Conservation (phyloP, 2,888 invertebrate species). For the Meganola albula region DNA sequence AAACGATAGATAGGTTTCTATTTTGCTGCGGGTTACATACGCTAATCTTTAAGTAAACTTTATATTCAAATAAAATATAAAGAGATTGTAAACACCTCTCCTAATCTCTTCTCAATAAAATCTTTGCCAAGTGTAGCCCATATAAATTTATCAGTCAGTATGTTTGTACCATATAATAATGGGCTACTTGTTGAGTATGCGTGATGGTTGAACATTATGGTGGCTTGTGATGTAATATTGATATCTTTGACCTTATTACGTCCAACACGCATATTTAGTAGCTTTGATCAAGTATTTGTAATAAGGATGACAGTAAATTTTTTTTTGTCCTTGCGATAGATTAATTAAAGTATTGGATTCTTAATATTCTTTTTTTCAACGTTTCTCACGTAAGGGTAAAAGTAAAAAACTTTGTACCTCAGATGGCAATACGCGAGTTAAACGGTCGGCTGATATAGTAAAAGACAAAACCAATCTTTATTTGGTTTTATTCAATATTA, state of each 20-base stretch:
- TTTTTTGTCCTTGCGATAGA: slow-evolving; percentile 1
- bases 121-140: slow-evolving; percentile 1
- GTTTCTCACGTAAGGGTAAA: too few relatives aligned
- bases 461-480: too few relatives aligned
- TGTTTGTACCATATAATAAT: slow-evolving; percentile 31
- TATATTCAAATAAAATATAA: too few relatives aligned
- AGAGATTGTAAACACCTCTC: too few relatives aligned
- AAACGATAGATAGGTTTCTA: too few relatives aligned
- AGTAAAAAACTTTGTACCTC: too few relatives aligned
- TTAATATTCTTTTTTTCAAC: too few relatives aligned
- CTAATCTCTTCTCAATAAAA: background rate
- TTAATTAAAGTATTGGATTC: slow-evolving; percentile 6
- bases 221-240: slow-evolving; percentile 21
- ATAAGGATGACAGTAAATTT: background rate
- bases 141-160: slow-evolving; percentile 26
- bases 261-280: slow-evolving; percentile 8
- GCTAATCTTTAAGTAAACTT: too few relatives aligned
- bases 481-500: too few relatives aligned
- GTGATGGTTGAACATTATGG: slow-evolving; percentile 24
- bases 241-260: slow-evolving; percentile 30
- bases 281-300: background rate
- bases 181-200: slow-evolving; percentile 47
- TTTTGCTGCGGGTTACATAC: too few relatives aligned
- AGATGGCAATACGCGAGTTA: too few relatives aligned
- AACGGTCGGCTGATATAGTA: too few relatives aligned